phyloP scores from a whole-genome alignment of 2,113 vertebrate genomes.

The Anhinga anhinga region DNA sequence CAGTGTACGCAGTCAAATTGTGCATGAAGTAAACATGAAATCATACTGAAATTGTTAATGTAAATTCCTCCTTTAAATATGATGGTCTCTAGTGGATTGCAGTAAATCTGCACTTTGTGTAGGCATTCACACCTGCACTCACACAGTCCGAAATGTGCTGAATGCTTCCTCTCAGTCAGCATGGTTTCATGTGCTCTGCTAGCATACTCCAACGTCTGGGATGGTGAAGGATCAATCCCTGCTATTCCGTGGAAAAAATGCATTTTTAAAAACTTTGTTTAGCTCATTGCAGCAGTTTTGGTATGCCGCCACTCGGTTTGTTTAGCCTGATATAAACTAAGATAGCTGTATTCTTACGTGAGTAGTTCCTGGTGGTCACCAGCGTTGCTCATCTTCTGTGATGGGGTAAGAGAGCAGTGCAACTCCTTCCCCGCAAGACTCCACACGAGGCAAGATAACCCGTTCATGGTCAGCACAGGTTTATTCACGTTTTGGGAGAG shows the following conservation, averaged over 20 bases:
- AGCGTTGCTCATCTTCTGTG: neutral
- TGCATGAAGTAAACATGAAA: neutral
- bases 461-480: neutral
- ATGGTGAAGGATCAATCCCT: neutral
- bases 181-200: neutral
- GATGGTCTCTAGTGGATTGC: neutral
- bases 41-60: slow-evolving; percentile 14
- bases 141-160: neutral
- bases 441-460: neutral
- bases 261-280: neutral
- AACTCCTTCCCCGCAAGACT: neutral
- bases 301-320: neutral
- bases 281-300: neutral
- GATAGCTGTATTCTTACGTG: neutral
- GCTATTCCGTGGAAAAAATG: neutral
- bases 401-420: neutral
- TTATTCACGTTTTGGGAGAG: slow-evolving; percentile 1
- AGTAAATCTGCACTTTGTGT: neutral
- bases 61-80: neutral
- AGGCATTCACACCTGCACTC: slow-evolving; percentile 27
- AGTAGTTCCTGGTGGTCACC: neutral
- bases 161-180: neutral
- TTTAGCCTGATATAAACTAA: neutral
- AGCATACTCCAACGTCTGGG: neutral
- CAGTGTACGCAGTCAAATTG: slow-evolving; percentile 4